Evolutionary conservation across 2,113 vertebrate genomes (phyloP).

Genomic region (Melierax canorus): DNA sequence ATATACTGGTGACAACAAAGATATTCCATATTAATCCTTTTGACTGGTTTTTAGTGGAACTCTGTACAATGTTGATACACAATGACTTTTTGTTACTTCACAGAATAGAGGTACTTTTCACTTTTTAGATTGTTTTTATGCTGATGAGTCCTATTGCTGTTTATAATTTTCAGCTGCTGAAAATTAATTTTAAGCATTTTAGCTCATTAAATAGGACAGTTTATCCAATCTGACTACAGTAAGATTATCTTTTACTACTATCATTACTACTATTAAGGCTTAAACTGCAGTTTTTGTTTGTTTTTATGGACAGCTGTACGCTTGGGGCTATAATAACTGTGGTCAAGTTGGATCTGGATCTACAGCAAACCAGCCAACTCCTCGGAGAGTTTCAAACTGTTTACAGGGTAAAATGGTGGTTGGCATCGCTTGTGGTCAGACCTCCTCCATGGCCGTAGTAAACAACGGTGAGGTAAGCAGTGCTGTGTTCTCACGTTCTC

Average conservation of each 20-base stretch:
- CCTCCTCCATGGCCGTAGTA: slow-evolving; percentile 89
- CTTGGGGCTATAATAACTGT: slow-evolving; percentile 98
- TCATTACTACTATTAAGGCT: background rate
- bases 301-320: slow-evolving; percentile 81
- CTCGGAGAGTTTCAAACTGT: slow-evolving; percentile 87
- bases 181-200: background rate
- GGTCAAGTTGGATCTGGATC: slow-evolving; percentile 97
- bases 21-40: background rate
- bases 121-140: background rate
- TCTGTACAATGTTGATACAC: background rate
- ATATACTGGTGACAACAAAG: background rate
- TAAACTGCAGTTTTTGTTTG: background rate
- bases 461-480: slow-evolving; percentile 91
- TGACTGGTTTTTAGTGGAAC: background rate
- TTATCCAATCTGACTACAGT: background rate
- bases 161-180: background rate
- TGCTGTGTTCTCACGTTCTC: background rate
- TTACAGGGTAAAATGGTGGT: slow-evolving; percentile 87
- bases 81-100: background rate
- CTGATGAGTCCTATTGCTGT: background rate
- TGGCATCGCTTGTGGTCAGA: slow-evolving; percentile 89
- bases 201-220: background rate
- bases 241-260: background rate
- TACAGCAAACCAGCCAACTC: slow-evolving; percentile 91
- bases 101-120: background rate